These are phyloP conservation scores for Petrosia ficiformis DNA, from an alignment of 37 sponge, comb jelly and placozoan genomes.

Conservation along the genomic window DNA sequence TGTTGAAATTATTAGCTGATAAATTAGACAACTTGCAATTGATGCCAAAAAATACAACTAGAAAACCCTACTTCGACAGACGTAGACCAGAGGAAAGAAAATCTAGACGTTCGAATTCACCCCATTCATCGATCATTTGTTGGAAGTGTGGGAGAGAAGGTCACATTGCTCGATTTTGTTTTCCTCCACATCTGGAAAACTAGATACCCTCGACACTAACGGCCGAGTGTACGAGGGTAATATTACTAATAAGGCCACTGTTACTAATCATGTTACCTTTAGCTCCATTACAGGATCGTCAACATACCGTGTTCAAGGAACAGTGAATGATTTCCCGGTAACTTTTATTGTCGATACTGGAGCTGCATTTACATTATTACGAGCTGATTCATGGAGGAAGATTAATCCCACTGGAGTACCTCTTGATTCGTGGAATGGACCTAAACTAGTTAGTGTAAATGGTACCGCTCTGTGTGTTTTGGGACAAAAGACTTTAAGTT, in stretches of 20 bases:
- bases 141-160: conserved; percentile 13
- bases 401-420: neutral
- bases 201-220: conserved; percentile 11
- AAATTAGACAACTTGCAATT: conserved; percentile 11
- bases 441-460: conserved; percentile 18
- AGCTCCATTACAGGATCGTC: neutral
- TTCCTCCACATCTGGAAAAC: conserved; percentile 24
- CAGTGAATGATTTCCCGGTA: conserved; percentile 9
- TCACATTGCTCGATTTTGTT: conserved; percentile 25
- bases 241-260: neutral
- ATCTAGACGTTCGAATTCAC: neutral
- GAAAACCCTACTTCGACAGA: neutral
- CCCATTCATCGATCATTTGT: neutral
- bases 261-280: neutral
- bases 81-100: neutral
- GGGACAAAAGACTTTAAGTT: neutral
- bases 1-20: too few species aligned
- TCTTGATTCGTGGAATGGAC: neutral
- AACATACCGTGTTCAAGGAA: neutral
- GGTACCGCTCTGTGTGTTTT: conserved; percentile 3
- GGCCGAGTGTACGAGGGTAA: conserved; percentile 25
- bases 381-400: conserved; percentile 5
- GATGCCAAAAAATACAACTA: too few species aligned
- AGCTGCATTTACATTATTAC: conserved; percentile 16
- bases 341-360: conserved; percentile 37